These are phyloP conservation scores for Gymnarchus niloticus DNA, from an alignment of 2,113 vertebrate genomes.

Conservation along the genomic window DNA sequence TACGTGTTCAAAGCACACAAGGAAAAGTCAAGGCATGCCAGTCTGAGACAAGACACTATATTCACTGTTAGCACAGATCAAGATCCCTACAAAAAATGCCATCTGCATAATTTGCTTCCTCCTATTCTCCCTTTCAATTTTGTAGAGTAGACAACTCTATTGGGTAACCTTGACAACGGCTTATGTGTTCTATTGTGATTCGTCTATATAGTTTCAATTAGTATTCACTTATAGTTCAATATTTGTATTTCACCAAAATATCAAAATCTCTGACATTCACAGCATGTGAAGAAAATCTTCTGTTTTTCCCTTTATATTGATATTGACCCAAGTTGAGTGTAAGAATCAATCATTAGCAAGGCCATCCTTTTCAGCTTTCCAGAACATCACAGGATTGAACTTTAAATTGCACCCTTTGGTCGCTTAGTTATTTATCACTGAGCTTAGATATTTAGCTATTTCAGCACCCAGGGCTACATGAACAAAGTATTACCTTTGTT, in stretches of 20 bases:
- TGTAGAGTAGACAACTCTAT: not conserved
- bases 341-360: conserved; percentile 8
- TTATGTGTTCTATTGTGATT: not conserved
- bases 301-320: not conserved
- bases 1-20: not conserved
- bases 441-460: not conserved
- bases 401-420: not conserved
- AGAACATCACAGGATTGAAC: not conserved
- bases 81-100: not conserved
- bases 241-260: not conserved
- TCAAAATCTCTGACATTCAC: not conserved
- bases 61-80: no score
- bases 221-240: not conserved
- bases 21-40: not conserved
- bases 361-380: not conserved
- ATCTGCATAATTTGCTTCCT: not conserved
- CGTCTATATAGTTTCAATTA: not conserved
- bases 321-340: not conserved
- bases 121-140: not conserved
- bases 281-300: not conserved
- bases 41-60: not conserved
- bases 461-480: not conserved
- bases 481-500: not conserved
- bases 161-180: not conserved
- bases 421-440: no score